Conservation (phyloP, 2,797 vertebrate species). For the Coregonus sp. region DNA sequence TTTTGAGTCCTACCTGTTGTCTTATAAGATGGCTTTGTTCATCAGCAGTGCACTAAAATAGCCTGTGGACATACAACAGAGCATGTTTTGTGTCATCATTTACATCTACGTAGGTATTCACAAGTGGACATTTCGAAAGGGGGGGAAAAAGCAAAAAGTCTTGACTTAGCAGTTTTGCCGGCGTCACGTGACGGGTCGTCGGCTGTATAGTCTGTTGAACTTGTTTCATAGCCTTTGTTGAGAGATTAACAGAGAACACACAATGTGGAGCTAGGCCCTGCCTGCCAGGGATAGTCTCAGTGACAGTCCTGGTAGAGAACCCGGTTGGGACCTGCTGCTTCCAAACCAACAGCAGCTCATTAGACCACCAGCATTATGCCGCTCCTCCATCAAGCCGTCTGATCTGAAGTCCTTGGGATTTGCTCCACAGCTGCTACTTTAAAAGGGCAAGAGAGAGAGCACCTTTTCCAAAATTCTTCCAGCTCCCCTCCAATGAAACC, state of each 20-base stretch:
- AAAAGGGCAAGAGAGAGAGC: conserved; percentile 39
- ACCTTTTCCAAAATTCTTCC: conserved; percentile 63
- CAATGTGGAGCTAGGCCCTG: conserved; percentile 81
- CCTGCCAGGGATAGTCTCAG: conserved; percentile 79
- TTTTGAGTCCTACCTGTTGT: conserved; percentile 67
- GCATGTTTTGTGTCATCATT: conserved; percentile 69
- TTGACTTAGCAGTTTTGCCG: conserved; percentile 80
- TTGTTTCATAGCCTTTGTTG: conserved; percentile 87
- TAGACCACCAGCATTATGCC: conserved; percentile 64
- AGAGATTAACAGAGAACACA: conserved; percentile 86
- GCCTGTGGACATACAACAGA: conserved; percentile 67
- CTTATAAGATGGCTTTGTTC: conserved; percentile 75
- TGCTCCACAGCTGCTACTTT: conserved; percentile 62
- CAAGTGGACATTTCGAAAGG: conserved; percentile 76
- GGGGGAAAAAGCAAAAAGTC: conserved; percentile 73
- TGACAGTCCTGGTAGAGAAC: conserved; percentile 65
- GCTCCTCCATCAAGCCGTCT: conserved; percentile 60
- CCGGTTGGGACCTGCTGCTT: conserved; percentile 65
- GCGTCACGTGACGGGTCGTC: conserved; percentile 76
- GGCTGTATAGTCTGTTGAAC: conserved; percentile 83
- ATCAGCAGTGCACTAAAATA: conserved; percentile 66
- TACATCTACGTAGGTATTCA: conserved; percentile 73
- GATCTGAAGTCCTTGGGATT: conserved; percentile 65
- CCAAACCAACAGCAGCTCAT: conserved; percentile 60
- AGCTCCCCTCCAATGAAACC: conserved; percentile 79